Conservation (phyloP, 2,888 invertebrate genomes). For the Lasioglossum oenotherae region DNA sequence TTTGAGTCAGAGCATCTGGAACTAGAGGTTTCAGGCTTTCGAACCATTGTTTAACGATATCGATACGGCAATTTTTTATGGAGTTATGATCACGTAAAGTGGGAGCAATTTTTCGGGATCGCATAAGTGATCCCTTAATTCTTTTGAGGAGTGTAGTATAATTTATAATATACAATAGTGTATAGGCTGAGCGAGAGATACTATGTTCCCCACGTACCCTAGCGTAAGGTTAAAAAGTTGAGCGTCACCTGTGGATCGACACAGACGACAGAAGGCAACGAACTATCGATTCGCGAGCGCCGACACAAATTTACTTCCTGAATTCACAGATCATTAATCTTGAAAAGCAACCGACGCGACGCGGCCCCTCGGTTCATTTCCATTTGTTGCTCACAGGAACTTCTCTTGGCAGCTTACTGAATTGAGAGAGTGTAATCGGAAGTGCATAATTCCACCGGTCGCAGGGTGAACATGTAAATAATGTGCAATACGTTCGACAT, state of each 20-base stretch:
- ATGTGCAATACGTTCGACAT: slow-evolving; percentile 33
- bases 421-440: slow-evolving; percentile 51
- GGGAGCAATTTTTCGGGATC: too few species aligned
- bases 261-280: slow-evolving; percentile 31
- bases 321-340: slow-evolving; percentile 57
- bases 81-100: too few species aligned
- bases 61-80: too few species aligned
- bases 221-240: not conserved
- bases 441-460: slow-evolving; percentile 39
- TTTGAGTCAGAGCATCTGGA: too few species aligned
- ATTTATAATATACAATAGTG: too few species aligned
- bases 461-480: slow-evolving; percentile 29
- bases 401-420: slow-evolving; percentile 51
- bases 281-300: slow-evolving; percentile 44
- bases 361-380: slow-evolving; percentile 18
- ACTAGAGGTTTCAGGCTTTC: too few species aligned
- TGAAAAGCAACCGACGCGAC: slow-evolving; percentile 43
- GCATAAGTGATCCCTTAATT: too few species aligned
- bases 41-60: too few species aligned
- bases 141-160: too few species aligned
- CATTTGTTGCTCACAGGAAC: slow-evolving; percentile 18
- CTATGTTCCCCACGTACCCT: not conserved
- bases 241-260: not conserved
- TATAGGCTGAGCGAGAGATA: not conserved
- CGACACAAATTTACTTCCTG: slow-evolving; percentile 46